A percentile compares a stretch with the other conserved stretches of the same genome.
Conservation (phyloP, 2,113 vertebrate genomes). For the Dasyornis broadbenti region DNA sequence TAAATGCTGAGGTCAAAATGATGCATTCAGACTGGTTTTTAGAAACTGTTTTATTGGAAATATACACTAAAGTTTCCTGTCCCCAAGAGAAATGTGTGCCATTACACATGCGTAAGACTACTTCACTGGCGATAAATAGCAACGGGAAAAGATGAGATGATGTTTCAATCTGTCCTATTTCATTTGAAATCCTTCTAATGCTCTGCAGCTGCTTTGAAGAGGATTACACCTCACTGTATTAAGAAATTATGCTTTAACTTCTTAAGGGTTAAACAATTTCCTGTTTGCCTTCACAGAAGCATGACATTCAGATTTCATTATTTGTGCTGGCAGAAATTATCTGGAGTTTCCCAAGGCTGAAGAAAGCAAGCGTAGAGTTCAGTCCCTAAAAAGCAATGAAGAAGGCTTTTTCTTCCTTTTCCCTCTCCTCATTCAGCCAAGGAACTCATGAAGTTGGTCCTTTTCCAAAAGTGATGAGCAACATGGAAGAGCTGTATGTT, state of each 20-base stretch:
- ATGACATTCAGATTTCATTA: not conserved
- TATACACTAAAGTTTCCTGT: not conserved
- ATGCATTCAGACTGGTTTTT: not conserved
- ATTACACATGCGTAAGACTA: not conserved
- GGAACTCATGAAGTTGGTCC: not conserved
- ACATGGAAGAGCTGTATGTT: slow-evolving; percentile 12
- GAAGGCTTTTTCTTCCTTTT: not conserved
- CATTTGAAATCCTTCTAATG: not conserved
- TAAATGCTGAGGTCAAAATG: not conserved
- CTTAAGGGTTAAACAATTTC: not conserved
- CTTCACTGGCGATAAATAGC: not conserved
- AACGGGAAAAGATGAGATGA: not conserved
- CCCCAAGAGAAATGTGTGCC: not conserved
- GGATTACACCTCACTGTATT: not conserved
- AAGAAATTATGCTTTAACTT: not conserved
- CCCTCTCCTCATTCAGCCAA: not conserved
- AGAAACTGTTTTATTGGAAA: not conserved
- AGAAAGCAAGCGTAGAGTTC: not conserved
- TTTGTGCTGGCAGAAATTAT: not conserved
- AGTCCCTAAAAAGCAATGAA: not conserved
- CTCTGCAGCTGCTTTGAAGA: not conserved
- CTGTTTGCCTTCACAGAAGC: not conserved
- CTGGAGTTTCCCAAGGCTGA: not conserved
- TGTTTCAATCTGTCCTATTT: not conserved
- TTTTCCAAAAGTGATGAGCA: slow-evolving; percentile 36